Percentiles rank a stretch among this genome's conserved stretches.
These are phyloP conservation scores for Micoletzkya japonica DNA, from an alignment of 2,888 invertebrate genomes.

Conservation along the genomic window DNA sequence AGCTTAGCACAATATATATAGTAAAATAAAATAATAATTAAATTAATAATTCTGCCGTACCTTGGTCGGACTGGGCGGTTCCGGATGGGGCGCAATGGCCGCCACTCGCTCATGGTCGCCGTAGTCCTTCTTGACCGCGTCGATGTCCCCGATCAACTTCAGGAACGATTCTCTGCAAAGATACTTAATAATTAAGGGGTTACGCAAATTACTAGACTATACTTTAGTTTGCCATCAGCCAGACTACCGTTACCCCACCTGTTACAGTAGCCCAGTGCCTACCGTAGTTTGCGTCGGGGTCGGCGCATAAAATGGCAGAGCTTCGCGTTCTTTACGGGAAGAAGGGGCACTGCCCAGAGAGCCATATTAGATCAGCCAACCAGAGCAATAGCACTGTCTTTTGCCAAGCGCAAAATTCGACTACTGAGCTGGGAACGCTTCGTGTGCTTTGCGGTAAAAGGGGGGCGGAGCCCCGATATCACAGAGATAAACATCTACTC, in stretches of 20 bases:
- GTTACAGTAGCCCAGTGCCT: too few species aligned
- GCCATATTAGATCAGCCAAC: too few species aligned
- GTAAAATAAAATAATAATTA: neutral
- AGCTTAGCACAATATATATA: neutral
- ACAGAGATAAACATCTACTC: too few species aligned
- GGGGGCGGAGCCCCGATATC: too few species aligned
- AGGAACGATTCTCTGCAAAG: conserved; percentile 72
- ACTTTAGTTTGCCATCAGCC: too few species aligned
- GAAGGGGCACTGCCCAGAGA: neutral
- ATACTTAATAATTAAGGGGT: neutral
- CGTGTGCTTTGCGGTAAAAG: too few species aligned
- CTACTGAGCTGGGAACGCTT: too few species aligned
- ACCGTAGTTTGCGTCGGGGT: neutral
- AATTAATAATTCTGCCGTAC: neutral
- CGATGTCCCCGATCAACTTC: conserved; percentile 80
- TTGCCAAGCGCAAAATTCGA: too few species aligned
- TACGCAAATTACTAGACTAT: too few species aligned
- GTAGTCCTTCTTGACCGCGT: conserved; percentile 77
- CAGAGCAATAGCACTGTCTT: too few species aligned
- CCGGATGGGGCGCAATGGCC: conserved; percentile 38
- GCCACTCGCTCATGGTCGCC: conserved; percentile 69
- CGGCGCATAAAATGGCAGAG: neutral
- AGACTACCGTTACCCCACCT: too few species aligned
- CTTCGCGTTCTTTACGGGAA: neutral
- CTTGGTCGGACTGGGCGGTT: conserved; percentile 48